These are phyloP conservation scores for Atherinomorus stipes DNA, from an alignment of 2,113 vertebrate species.

Conservation along the genomic window DNA sequence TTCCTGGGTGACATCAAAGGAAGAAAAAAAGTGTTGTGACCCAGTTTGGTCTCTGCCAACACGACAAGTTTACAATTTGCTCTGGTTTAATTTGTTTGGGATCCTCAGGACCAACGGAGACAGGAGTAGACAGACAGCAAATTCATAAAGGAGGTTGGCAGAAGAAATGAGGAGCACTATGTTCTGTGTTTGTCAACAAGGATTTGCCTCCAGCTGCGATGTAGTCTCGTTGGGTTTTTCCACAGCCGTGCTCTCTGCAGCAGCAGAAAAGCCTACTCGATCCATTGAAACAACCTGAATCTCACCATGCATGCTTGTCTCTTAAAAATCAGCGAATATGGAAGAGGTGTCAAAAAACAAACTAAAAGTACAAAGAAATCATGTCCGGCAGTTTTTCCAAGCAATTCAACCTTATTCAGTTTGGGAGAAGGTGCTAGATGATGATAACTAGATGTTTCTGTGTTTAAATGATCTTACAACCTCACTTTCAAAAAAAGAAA, in stretches of 20 bases:
- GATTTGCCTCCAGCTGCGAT: conserved; percentile 38
- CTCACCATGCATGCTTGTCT: not conserved
- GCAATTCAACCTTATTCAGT: too few relatives aligned
- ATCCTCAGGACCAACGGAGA: conserved; percentile 37
- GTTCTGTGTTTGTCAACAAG: conserved; percentile 63
- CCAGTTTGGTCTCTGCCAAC: conserved; percentile 58
- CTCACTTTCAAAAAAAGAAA: too few relatives aligned
- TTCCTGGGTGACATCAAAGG: conserved; percentile 14
- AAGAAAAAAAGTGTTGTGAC: conserved; percentile 30
- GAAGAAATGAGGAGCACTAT: conserved; percentile 35
- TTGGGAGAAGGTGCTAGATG: too few relatives aligned
- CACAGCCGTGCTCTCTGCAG: not conserved
- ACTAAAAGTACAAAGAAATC: too few relatives aligned
- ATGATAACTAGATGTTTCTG: too few relatives aligned
- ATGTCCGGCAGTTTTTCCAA: too few relatives aligned
- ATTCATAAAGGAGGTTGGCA: conserved; percentile 18
- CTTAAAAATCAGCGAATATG: too few relatives aligned
- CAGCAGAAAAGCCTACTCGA: not conserved
- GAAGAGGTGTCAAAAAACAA: too few relatives aligned
- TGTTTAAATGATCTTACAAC: too few relatives aligned
- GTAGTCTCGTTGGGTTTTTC: conserved; percentile 31
- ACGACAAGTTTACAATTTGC: conserved; percentile 20
- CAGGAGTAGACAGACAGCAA: conserved; percentile 27
- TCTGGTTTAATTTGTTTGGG: conserved; percentile 42
- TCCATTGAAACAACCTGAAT: not conserved